Percentiles rank a stretch among this genome's conserved stretches.
phyloP scores from a whole-genome alignment of 2,113 vertebrate genomes.

The Cricetomys ansorgei region DNA sequence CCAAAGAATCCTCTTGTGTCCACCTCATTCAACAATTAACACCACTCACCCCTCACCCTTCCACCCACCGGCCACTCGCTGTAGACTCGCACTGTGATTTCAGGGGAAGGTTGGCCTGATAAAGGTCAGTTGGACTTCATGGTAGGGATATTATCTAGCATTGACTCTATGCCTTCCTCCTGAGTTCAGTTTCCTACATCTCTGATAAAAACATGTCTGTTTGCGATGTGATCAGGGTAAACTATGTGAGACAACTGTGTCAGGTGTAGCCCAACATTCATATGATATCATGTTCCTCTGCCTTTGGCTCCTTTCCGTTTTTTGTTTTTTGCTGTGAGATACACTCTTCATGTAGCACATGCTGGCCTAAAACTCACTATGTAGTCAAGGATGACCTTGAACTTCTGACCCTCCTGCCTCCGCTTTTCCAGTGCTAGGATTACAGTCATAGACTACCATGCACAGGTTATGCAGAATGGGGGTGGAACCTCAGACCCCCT shows the following conservation, averaged over 20 bases:
- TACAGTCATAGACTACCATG: not conserved
- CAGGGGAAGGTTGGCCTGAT: not conserved
- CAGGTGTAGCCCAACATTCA: not conserved
- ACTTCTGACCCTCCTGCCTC: not conserved
- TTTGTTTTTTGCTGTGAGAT: not conserved
- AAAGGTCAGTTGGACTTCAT: not conserved
- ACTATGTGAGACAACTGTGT: not conserved
- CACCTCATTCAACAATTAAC: not conserved
- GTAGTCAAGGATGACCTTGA: not conserved
- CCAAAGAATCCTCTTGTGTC: not conserved
- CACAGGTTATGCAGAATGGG: not conserved
- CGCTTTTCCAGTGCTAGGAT: not conserved
- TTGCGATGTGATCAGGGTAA: not conserved
- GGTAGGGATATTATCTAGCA: not conserved
- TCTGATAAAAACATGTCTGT: conserved; percentile 29
- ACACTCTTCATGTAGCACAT: not conserved
- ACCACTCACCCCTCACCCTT: no score
- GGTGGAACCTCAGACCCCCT: not conserved
- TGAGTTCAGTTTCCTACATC: not conserved
- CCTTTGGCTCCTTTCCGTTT: not conserved
- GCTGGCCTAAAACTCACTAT: not conserved
- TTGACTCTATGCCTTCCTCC: not conserved
- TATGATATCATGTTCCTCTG: not conserved
- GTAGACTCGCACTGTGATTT: not conserved
- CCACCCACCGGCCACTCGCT: no score